Base-by-base conservation (phyloP, 2,888 invertebrate genomes). In the Ischnura elegans region DNA sequence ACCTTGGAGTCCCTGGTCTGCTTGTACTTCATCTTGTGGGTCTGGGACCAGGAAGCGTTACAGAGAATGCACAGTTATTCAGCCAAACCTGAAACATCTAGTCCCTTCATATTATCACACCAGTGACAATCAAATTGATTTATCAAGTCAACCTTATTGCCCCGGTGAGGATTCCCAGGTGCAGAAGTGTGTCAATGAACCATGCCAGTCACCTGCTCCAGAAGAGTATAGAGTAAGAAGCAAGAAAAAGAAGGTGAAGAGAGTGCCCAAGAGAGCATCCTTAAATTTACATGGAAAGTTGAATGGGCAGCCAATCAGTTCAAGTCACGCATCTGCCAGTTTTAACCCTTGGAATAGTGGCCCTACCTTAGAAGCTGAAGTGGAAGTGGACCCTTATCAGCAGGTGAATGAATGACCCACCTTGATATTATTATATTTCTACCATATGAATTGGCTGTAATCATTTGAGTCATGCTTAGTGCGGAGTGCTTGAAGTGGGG, bases 21-120 rank as follows among this genome's bases (percentile, higher is more conserved):
- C 95, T 3, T 96, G 96, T 94, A 96, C 96, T 2, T 95, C 95
- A 47, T 95, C 95, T 2, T 96, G 96, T 95, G 96, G 96, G 13
- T 95, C 95, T 16, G 96, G 96, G 2, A 95, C 95, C 2, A 95
- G 95, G 93, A 95, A 95, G 66, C 95, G 96, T 61, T 95, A 95
- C 93, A 95, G 96, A 25, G 94, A 95, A 84, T 97, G 96, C 95
- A 95, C 43, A 8, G 16, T 90, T 25, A n/a, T 61, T n/a, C 61
- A 43, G n/a, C 61, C 61, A 21, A 66, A 61, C 19, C 66, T 25
- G n/a, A 90, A 90, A 16, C 90, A 90, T 10, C 43, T 43, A 21
- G 42, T 43, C 45, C 43, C 90, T 61, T 90, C 90, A 4, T 90
- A 90, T 66, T 90, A 90, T 25, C 55, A 36, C 25, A 66, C 47